These are phyloP conservation scores for Theristicus caerulescens DNA, from an alignment of 2,113 vertebrate species.

Conservation along the genomic window DNA sequence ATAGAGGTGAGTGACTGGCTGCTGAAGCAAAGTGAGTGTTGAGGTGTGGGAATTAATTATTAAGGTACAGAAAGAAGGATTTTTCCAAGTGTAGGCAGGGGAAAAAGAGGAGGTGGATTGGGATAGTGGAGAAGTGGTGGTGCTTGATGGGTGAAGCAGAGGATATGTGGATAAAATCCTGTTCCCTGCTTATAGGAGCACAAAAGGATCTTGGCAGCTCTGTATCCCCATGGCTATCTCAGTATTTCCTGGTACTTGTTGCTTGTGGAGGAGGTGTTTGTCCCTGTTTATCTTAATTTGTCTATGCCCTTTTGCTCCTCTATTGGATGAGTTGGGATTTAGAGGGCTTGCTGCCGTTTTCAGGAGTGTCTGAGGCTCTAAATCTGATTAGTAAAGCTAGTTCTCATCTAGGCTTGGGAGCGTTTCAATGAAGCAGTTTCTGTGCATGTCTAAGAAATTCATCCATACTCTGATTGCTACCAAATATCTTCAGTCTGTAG, in stretches of 20 bases:
- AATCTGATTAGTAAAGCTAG: background rate
- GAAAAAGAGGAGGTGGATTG: background rate
- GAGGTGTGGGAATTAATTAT: background rate
- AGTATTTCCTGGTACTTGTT: background rate
- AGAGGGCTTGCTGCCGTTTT: background rate
- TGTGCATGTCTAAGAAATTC: background rate
- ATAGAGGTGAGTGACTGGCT: background rate
- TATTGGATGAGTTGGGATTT: background rate
- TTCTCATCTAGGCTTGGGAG: background rate
- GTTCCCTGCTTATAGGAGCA: background rate
- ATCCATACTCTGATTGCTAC: background rate
- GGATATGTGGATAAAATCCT: background rate
- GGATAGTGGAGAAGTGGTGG: background rate
- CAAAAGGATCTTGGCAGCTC: background rate
- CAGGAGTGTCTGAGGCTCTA: background rate
- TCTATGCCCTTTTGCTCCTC: background rate
- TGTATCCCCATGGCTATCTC: background rate
- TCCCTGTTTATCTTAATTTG: background rate
- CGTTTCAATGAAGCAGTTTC: background rate
- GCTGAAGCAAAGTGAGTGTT: background rate
- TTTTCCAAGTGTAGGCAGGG: background rate
- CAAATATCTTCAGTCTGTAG: background rate
- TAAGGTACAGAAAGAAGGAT: background rate
- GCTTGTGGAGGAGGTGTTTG: background rate
- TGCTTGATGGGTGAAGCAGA: background rate